phyloP scores from a whole-genome alignment of 2,797 vertebrate genomes.

The Cyclura pinguis region DNA sequence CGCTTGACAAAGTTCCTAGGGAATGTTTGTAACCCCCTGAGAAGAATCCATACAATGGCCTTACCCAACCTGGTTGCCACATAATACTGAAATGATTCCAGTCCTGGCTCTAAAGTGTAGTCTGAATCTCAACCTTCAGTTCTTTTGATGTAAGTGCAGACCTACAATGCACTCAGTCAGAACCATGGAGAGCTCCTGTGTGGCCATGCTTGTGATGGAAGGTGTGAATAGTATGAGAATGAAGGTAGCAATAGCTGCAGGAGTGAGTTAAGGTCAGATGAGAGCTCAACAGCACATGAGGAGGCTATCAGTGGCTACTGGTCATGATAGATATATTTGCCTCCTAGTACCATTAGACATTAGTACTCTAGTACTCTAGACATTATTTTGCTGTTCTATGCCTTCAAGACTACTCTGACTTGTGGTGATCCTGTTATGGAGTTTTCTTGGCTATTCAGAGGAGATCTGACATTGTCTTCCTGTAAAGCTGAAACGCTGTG shows the following conservation, averaged over 20 bases:
- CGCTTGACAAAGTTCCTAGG: background rate
- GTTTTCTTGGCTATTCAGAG: no score
- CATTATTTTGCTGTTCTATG: no score
- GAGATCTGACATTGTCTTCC: no score
- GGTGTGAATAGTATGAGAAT: no score
- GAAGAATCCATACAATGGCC: background rate
- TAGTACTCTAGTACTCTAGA: no score
- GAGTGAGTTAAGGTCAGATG: background rate
- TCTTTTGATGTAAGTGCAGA: background rate
- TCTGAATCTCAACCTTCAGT: background rate
- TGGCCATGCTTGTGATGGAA: background rate
- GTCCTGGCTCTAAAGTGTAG: background rate
- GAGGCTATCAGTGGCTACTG: background rate
- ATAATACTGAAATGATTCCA: background rate
- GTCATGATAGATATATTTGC: no score
- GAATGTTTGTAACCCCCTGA: no score
- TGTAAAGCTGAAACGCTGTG: no score
- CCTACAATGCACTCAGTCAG: background rate
- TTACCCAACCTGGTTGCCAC: background rate
- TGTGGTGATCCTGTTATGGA: no score
- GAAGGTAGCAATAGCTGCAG: background rate
- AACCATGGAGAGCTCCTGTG: conserved; percentile 22
- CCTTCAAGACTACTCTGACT: no score
- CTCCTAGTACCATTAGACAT: no score
- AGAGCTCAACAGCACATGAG: background rate